Evolutionary conservation across 2,888 invertebrate species (phyloP), one percentile per base, ranked within the genome.

Genomic region (Dasysyrphus tricinctus): DNA sequence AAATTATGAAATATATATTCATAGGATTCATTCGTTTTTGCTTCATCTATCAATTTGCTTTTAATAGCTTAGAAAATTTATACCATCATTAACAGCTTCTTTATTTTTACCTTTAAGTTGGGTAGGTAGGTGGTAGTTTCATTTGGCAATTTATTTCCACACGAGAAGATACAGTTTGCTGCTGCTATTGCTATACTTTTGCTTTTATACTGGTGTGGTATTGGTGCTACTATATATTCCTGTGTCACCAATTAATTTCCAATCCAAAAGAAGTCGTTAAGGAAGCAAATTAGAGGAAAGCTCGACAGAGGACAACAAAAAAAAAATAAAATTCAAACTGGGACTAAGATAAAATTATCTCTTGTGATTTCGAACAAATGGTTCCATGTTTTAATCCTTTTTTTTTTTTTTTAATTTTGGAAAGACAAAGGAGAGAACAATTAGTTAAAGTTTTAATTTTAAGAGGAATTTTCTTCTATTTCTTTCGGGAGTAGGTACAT

Each of bases 161-260:
- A 54, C 39, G 54, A 69, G 39, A 42, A 49, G 34, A 51, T 49
- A 34, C 51, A 67, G 34, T 51, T 37, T 37, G 51, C 51, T 42
- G 2, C 54, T 42, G 16, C 32, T 57, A 2, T 8, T 34, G n/a
- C 1, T 59, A 6, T 19, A 11, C 57, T 57, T 19, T 12, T 16
- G 12, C 11, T 34, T 34, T 49, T 49, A 49, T 49, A 9, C 24
- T 57, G 37, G 42, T 61, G 39, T 14, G 39, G 61, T 59, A 59
- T 19, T 59, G 16, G 39, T 3, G 61, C 56, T 79, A 14, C 5
- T 0, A 5, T 8, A 37, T 61, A 61, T 61, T 61, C 51, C 80
- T 75, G 44, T 80, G 69, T 80, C 80, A 80, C 80, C 74, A 80
- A 80, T 80, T 80, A 80, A 80, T 75, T 80, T 80, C 29, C 80